Percentiles rank a stretch among this genome's conserved stretches.
phyloP scores from a whole-genome alignment of 1,140 invertebrate species.

The Delia radicum region DNA sequence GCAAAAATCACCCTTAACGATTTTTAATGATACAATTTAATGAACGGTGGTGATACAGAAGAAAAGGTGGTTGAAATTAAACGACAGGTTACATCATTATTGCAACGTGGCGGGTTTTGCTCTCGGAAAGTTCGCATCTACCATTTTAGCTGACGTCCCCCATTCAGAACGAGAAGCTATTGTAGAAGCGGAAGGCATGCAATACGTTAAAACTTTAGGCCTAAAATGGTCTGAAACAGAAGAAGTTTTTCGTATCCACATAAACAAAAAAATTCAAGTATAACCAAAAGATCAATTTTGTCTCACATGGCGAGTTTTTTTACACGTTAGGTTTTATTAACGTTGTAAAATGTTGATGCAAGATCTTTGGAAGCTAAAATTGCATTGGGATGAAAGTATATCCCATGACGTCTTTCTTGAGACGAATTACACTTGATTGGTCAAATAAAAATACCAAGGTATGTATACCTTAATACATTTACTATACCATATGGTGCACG shows the following conservation, averaged over 20 bases:
- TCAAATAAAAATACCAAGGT: slow-evolving; percentile 57
- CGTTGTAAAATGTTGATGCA: background rate
- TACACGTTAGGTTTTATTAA: background rate
- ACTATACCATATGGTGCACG: slow-evolving; percentile 11
- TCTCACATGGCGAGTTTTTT: slow-evolving; percentile 2
- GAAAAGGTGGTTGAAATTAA: slow-evolving; percentile 30
- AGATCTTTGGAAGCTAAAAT: background rate
- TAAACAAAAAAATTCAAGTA: background rate
- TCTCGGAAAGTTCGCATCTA: slow-evolving; percentile 33
- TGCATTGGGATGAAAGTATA: background rate
- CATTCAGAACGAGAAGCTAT: background rate
- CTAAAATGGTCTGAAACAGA: background rate
- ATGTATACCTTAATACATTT: slow-evolving; percentile 66
- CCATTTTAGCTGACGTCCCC: background rate
- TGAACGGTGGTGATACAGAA: slow-evolving; percentile 41
- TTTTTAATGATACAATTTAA: slow-evolving; percentile 58
- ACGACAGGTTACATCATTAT: slow-evolving; percentile 34
- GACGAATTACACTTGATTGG: background rate
- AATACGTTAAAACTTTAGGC: slow-evolving; percentile 1
- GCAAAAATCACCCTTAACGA: slow-evolving; percentile 27
- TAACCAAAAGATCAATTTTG: background rate
- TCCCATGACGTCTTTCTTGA: background rate
- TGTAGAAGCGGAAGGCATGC: background rate
- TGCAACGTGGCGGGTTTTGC: slow-evolving; percentile 31
- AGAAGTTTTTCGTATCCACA: background rate